Conservation (phyloP, 1,140 invertebrate genomes). For the Heliconius nattereri region DNA sequence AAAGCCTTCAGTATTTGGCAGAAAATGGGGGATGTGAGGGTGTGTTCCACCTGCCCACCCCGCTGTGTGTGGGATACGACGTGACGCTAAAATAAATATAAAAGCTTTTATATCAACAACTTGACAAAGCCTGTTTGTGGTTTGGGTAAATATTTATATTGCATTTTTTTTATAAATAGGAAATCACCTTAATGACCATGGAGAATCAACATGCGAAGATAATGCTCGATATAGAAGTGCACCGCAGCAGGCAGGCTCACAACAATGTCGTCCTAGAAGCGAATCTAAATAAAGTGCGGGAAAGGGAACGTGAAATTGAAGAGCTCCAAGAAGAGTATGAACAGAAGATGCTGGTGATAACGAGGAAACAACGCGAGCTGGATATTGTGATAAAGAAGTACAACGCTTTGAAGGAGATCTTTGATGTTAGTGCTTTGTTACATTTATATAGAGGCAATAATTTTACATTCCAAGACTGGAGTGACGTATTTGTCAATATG, state of each 20-base stretch:
- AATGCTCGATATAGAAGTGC: constrained; percentile 83
- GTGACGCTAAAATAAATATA: background rate
- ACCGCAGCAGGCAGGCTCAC: constrained; percentile 72
- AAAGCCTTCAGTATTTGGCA: too few relatives aligned
- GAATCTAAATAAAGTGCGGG: constrained; percentile 65
- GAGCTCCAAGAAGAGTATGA: constrained; percentile 81
- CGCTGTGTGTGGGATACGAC: too few relatives aligned
- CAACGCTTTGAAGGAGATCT: constrained; percentile 77
- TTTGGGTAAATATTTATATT: background rate
- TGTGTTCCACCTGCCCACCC: too few relatives aligned
- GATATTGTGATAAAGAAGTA: constrained; percentile 82
- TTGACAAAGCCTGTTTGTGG: background rate
- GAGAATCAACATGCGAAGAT: constrained; percentile 84
- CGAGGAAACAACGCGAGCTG: constrained; percentile 81
- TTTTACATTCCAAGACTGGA: too few relatives aligned
- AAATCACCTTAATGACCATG: constrained; percentile 83
- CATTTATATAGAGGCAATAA: too few relatives aligned
- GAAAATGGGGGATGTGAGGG: too few relatives aligned
- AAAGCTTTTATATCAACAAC: background rate
- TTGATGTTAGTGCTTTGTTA: constrained; percentile 61
- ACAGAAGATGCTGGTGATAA: constrained; percentile 68
- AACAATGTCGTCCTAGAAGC: constrained; percentile 66
- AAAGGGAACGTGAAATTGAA: constrained; percentile 73
- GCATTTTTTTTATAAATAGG: constrained; percentile 54
- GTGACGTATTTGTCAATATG: too few relatives aligned